Evolutionary conservation across 2,113 vertebrate genomes (phyloP), one percentile per base, ranked within the genome.

Genomic region (Phoenicopterus ruber): DNA sequence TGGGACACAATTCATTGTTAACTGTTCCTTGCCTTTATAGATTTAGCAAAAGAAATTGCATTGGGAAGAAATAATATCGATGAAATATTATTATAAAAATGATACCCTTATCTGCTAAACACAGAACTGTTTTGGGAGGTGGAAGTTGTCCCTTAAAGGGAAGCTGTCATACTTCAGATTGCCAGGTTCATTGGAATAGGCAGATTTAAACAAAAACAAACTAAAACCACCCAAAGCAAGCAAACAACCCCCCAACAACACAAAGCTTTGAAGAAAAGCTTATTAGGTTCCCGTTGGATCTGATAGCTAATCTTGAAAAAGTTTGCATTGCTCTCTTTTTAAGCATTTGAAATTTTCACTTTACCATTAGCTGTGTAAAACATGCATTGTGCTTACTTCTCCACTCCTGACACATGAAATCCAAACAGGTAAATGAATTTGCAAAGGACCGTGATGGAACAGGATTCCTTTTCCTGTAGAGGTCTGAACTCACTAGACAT

Each of bases 181-280:
- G 86, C 9, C 25, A 58, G 7, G 42, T 86, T 89, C 31, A 19
- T 88, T 70, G 21, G 4, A 84, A 79, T 8, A 74, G 50, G 22
- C 22, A 92, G 13, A 44, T 65, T 70, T 76, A 24, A 86, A n/a
- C 0, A 22, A 61, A 82, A 47, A 0, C 8, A 36, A 42, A 40
- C 1, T 57, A 77, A 69, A 77, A 9, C 1, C 9, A 36, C 1
- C 4, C 10, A 54, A 49, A 58, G 17, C 8, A 55, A 6, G 2
- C 21, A 79, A 93, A 44, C 2, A 49, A 44, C 19, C 2, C 11
- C 21, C 6, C 17, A 54, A 38, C 1, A 76, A 32, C 9, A 32
- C 18, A 74, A 69, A 66, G 21, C 6, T 82, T 67, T 79, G 36
- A 52, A 69, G 4, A 79, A 85, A 70, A 69, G 2, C 22, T 78